These are phyloP conservation scores for Tribolium madens DNA, from an alignment of 1,140 invertebrate genomes.

Conservation along the genomic window DNA sequence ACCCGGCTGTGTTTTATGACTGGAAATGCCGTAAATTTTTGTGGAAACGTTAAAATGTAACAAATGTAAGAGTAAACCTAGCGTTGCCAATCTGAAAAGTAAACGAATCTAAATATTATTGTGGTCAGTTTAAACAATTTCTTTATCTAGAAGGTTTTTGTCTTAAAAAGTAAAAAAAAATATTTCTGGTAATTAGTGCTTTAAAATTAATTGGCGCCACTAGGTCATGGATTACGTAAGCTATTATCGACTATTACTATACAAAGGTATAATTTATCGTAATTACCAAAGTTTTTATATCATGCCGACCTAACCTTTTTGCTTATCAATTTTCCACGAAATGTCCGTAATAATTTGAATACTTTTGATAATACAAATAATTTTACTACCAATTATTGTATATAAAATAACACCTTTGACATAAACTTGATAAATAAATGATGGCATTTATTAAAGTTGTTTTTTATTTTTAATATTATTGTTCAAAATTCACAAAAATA, in stretches of 20 bases:
- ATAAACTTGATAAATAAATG: neutral
- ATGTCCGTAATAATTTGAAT: neutral
- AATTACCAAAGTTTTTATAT: neutral
- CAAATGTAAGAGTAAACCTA: no score
- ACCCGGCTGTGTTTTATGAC: neutral
- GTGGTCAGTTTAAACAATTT: no score
- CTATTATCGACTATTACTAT: neutral
- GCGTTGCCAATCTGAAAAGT: no score
- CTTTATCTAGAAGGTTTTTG: no score
- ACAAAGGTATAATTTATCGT: neutral
- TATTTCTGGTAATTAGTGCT: no score
- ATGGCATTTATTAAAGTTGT: neutral
- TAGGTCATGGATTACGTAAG: neutral
- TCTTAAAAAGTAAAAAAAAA: no score
- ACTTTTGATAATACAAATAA: neutral
- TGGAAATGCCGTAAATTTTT: conserved; percentile 29
- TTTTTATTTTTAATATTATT: neutral
- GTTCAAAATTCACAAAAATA: neutral
- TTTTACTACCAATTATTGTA: neutral
- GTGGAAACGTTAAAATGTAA: conserved; percentile 16
- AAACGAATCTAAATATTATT: no score
- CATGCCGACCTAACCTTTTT: neutral
- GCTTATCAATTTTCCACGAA: neutral
- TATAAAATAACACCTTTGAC: neutral
- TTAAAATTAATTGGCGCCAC: neutral